These are phyloP conservation scores for Propithecus perrieri DNA, from an alignment of 2,797 vertebrate species.

Conservation along the genomic window DNA sequence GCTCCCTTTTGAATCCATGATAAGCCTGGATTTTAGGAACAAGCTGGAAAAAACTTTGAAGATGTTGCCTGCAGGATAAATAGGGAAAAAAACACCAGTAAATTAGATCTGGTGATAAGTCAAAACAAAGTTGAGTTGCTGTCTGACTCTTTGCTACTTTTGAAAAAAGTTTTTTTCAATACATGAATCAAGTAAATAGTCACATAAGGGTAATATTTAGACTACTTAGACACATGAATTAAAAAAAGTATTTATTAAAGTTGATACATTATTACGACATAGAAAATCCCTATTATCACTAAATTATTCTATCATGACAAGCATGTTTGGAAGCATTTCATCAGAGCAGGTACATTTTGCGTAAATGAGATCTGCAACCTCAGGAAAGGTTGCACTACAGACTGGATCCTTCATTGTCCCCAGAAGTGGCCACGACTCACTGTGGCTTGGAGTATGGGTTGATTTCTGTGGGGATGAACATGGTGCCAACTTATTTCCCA, in stretches of 20 bases:
- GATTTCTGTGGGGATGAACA: neutral
- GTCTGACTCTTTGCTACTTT: neutral
- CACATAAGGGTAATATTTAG: neutral
- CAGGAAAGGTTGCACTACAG: neutral
- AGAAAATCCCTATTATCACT: neutral
- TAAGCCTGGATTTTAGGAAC: constrained; percentile 23
- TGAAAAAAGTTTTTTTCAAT: neutral
- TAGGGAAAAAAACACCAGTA: neutral
- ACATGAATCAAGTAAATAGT: neutral
- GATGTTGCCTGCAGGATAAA: neutral
- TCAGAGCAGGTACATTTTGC: neutral
- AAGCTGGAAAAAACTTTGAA: neutral
- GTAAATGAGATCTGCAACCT: neutral
- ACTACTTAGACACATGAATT: neutral
- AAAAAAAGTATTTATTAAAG: neutral
- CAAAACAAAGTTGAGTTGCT: neutral
- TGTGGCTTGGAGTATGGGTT: neutral
- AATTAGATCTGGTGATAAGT: neutral
- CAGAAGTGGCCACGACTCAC: neutral
- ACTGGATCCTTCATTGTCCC: neutral
- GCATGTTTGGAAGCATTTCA: neutral
- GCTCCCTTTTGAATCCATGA: neutral
- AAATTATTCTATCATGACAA: neutral
- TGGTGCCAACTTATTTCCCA: neutral
- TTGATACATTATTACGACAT: neutral